Percentiles rank a stretch among this genome's conserved stretches.
Conservation (phyloP, 2,797 vertebrate genomes). For the Acomys russatus region DNA sequence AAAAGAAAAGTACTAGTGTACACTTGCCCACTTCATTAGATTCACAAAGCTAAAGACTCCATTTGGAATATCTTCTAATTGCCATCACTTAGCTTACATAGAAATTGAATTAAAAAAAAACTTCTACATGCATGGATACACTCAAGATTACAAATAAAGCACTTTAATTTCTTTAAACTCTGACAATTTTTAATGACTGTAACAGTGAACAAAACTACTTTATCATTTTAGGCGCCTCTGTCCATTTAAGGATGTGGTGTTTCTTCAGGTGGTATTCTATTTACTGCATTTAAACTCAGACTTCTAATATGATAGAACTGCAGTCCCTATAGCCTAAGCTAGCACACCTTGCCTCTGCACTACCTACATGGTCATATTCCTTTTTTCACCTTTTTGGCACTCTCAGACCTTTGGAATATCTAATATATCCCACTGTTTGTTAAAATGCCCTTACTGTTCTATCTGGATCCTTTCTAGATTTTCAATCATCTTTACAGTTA, state of each 20-base stretch:
- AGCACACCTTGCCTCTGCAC: not conserved
- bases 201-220: not conserved
- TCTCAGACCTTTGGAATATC: not conserved
- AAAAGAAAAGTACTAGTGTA: too few relatives aligned
- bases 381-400: not conserved
- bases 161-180: not conserved
- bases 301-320: not conserved
- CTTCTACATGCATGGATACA: not conserved
- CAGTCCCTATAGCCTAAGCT: not conserved
- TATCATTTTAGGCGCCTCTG: not conserved
- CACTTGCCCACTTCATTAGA: not conserved
- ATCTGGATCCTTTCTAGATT: not conserved
- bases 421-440: not conserved
- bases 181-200: not conserved
- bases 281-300: not conserved
- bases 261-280: not conserved
- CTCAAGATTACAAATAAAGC: not conserved
- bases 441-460: not conserved
- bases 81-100: not conserved
- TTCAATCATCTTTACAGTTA: too few relatives aligned
- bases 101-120: not conserved
- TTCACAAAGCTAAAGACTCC: not conserved
- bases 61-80: not conserved
- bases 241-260: not conserved
- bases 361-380: not conserved